These are phyloP conservation scores for Gymnobelideus leadbeateri DNA, from an alignment of 2,113 vertebrate genomes.

Conservation along the genomic window DNA sequence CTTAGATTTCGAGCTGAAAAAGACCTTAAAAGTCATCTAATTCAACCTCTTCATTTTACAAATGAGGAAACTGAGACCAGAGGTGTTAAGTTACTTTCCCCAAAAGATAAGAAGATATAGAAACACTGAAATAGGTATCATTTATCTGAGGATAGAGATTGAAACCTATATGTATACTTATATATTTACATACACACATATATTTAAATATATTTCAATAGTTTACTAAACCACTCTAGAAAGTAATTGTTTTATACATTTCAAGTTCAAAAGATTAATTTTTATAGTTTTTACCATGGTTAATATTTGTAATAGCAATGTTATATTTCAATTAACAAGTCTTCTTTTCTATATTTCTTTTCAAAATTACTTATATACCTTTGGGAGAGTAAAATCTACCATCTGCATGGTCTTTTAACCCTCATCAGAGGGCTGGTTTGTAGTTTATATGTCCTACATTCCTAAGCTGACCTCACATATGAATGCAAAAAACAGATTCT, in stretches of 20 bases:
- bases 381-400: neutral
- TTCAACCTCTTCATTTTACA: neutral
- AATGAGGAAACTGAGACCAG: neutral
- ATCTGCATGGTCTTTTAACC: neutral
- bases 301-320: neutral
- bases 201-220: neutral
- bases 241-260: neutral
- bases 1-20: neutral
- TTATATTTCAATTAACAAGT: neutral
- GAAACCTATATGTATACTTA: neutral
- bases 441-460: neutral
- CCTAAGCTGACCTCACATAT: neutral
- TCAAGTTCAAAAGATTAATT: neutral
- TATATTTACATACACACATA: neutral
- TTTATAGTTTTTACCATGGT: neutral
- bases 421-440: neutral
- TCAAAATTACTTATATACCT: neutral
- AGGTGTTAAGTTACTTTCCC: neutral
- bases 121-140: neutral
- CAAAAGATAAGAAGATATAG: neutral
- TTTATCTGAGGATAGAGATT: neutral
- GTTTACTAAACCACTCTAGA: neutral
- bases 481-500: neutral
- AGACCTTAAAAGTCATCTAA: neutral
- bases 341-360: neutral